These are phyloP conservation scores for Chelmon rostratus DNA, from an alignment of 2,797 vertebrate species.

Conservation along the genomic window DNA sequence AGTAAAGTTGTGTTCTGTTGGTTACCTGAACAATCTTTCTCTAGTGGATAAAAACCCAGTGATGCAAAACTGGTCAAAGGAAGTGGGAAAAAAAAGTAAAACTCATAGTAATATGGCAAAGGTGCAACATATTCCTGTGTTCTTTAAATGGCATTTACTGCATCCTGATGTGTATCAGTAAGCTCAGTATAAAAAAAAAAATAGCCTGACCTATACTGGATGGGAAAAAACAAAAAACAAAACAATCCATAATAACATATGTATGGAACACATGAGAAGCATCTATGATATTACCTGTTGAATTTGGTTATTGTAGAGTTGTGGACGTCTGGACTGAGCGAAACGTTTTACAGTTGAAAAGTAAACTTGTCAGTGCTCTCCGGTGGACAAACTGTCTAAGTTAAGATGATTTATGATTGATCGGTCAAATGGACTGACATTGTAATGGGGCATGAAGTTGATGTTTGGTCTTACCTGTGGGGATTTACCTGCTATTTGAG, in stretches of 20 bases:
- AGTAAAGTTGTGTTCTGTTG: not conserved
- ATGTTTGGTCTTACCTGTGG: conserved; percentile 71
- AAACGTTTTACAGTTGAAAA: not conserved
- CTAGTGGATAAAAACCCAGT: not conserved
- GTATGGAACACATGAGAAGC: not conserved
- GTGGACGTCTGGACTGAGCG: not conserved
- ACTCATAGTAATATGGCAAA: not conserved
- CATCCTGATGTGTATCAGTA: not conserved
- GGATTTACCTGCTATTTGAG: conserved; percentile 49
- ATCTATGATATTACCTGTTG: not conserved
- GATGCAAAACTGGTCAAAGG: not conserved
- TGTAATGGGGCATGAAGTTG: conserved; percentile 30
- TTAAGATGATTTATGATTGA: too few species aligned
- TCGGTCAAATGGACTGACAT: not conserved
- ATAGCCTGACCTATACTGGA: too few species aligned
- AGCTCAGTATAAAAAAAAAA: too few species aligned
- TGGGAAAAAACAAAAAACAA: too few species aligned
- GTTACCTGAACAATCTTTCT: not conserved
- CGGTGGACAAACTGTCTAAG: not conserved
- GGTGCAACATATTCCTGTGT: not conserved
- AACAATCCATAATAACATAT: not conserved
- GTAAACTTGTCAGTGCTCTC: not conserved
- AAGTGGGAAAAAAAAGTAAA: not conserved
- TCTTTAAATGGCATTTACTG: not conserved
- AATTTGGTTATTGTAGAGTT: not conserved